phyloP scores from a whole-genome alignment of 2,797 vertebrate species.

The Hydrophis major region DNA sequence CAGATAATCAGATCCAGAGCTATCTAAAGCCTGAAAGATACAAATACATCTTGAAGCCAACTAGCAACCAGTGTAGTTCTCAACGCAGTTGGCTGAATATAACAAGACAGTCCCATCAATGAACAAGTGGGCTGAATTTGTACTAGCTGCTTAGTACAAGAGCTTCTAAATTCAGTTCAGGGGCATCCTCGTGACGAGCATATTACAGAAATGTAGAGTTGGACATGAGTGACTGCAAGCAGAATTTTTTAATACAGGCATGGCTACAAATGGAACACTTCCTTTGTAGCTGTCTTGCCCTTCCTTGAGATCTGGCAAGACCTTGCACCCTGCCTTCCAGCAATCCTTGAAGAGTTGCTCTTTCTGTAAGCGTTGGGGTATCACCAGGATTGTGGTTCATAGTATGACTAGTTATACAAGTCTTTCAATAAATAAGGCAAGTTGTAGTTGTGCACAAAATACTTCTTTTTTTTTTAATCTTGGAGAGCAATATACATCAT shows the following conservation, averaged over 20 bases:
- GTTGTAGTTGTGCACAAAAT: background rate
- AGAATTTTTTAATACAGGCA: background rate
- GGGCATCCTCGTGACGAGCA: background rate
- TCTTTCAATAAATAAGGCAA: background rate
- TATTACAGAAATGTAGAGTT: background rate
- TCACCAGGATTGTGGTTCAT: background rate
- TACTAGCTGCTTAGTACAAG: background rate
- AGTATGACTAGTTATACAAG: background rate
- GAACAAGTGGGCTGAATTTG: background rate
- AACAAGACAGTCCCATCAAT: background rate
- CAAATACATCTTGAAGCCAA: background rate
- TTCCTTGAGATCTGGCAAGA: background rate
- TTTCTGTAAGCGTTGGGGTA: background rate
- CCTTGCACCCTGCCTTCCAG: background rate
- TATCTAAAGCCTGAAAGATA: background rate
- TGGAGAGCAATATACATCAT: background rate
- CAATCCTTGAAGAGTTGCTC: background rate
- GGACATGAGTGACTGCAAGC: background rate
- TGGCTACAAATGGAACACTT: background rate
- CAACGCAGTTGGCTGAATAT: background rate
- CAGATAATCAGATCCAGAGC: background rate
- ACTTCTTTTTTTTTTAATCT: background rate
- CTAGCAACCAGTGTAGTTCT: background rate
- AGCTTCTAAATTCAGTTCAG: background rate
- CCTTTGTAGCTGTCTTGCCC: background rate